Evolutionary conservation across 2,113 vertebrate species (phyloP).

Genomic region (Cyanocitta stelleri): DNA sequence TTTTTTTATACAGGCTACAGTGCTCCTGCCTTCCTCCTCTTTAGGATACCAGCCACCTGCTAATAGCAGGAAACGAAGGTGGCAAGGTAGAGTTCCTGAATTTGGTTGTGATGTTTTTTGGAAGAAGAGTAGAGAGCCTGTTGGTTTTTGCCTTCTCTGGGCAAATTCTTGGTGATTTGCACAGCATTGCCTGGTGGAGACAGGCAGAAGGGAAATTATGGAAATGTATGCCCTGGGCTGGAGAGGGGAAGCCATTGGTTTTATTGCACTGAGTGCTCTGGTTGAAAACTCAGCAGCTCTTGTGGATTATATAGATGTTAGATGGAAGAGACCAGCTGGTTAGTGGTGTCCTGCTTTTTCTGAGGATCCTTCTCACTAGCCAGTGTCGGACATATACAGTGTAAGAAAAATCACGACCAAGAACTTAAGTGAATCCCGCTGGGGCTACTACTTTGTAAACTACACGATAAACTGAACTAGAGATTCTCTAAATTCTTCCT

Average conservation of each 20-base stretch:
- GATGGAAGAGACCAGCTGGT: not conserved
- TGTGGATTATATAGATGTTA: not conserved
- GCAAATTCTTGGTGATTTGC: not conserved
- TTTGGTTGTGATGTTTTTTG: not conserved
- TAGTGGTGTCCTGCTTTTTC: not conserved
- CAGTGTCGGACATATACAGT: not conserved
- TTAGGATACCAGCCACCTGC: not conserved
- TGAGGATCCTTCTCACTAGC: not conserved
- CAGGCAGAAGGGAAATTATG: not conserved
- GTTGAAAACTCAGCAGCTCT: not conserved
- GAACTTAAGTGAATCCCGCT: not conserved
- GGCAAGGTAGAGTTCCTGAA: fast-evolving
- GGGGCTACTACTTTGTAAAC: not conserved
- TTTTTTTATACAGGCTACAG: not conserved
- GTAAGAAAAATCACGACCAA: not conserved
- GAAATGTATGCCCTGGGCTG: not conserved
- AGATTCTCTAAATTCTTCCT: not conserved
- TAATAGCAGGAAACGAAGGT: not conserved
- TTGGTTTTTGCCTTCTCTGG: not conserved
- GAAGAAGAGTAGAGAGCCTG: not conserved
- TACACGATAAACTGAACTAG: not conserved
- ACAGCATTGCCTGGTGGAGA: fast-evolving
- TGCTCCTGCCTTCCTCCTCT: not conserved
- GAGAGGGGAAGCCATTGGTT: not conserved
- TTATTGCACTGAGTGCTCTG: not conserved